Base-by-base conservation (phyloP, 1,140 invertebrate genomes). In the Orchesella cincta region DNA sequence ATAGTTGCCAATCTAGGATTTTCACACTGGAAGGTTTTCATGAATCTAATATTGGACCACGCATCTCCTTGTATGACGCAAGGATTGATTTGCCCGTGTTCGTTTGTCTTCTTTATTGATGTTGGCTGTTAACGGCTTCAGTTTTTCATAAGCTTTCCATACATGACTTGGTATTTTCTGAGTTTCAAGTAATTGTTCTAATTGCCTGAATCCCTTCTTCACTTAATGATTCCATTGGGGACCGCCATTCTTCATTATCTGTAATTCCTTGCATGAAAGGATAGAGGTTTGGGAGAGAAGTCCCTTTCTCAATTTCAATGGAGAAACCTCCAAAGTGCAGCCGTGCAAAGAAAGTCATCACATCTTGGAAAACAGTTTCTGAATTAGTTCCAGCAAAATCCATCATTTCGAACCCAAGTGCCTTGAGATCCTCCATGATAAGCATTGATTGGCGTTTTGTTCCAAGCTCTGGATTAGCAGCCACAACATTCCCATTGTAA, bases 381-480 rank as follows among this genome's bases (percentile, higher is more conserved):
- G 64, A 73, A 14, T 29, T n/a, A 20, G 76, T 74, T 29, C 51
- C 52, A 20, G 70, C 28, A 71, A 80, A 78, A n/a, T 70, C 33
- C 16, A 57, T 73, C 14, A 46, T 76, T 2, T 33, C 28, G 26
- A 78, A 80, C n/a, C n/a, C 74, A 2, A 34, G 26, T 33, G 79
- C 62, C 35, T 78, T 78, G 23, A 80, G 26, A 52, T 80, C 79
- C 54, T 76, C 67, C 36, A 80, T 51, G 3, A 80, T 33, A 0
- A 80, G 46, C 29, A 80, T 46, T 8, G 79, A 80, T 5, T 62
- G 2, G 23, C n/a, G 54, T 73, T 1, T n/a, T n/a, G n/a, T 46
- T 23, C 1, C 28, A 28, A 23, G 26, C 36, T 26, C 39, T 33
- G n/a, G 1, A 35, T 75, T 28, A 1, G 73, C 34, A n/a, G 75